Conservation (phyloP, 2,888 invertebrate genomes). For the Athalia cordata region DNA sequence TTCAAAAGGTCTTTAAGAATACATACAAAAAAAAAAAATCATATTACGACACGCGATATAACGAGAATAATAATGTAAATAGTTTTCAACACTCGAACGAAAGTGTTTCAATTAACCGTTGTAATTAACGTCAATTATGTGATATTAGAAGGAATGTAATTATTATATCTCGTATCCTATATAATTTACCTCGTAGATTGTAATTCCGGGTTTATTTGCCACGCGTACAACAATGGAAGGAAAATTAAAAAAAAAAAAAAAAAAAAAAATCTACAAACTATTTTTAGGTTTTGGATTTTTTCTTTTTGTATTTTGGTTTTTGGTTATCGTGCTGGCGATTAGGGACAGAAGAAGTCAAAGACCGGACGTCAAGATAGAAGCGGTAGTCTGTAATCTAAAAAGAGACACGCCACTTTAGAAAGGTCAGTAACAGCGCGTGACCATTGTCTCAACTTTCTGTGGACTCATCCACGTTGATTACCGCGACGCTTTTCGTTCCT, state of each 20-base stretch:
- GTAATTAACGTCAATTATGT: slow-evolving; percentile 38
- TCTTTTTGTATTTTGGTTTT: too few species aligned
- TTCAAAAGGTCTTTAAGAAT: too few species aligned
- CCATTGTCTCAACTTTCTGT: background rate
- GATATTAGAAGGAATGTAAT: slow-evolving; percentile 6
- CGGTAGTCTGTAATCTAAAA: background rate
- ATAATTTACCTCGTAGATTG: background rate
- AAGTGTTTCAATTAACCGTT: slow-evolving; percentile 37
- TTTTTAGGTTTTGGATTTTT: too few species aligned
- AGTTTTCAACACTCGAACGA: background rate
- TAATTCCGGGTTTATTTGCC: background rate
- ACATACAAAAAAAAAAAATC: too few species aligned
- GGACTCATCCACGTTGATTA: too few species aligned
- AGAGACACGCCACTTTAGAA: slow-evolving; percentile 14
- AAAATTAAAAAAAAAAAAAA: background rate
- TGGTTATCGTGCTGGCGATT: too few species aligned
- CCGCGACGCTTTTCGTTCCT: background rate
- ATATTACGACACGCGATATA: too few species aligned
- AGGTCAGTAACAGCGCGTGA: background rate
- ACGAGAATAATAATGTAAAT: background rate
- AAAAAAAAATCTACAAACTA: background rate
- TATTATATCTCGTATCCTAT: slow-evolving; percentile 13
- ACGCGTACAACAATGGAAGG: background rate
- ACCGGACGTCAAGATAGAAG: background rate
- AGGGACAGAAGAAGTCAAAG: too few species aligned